Evolutionary conservation across 2,797 vertebrate species (phyloP).

Genomic region (Sardinella longiceps): DNA sequence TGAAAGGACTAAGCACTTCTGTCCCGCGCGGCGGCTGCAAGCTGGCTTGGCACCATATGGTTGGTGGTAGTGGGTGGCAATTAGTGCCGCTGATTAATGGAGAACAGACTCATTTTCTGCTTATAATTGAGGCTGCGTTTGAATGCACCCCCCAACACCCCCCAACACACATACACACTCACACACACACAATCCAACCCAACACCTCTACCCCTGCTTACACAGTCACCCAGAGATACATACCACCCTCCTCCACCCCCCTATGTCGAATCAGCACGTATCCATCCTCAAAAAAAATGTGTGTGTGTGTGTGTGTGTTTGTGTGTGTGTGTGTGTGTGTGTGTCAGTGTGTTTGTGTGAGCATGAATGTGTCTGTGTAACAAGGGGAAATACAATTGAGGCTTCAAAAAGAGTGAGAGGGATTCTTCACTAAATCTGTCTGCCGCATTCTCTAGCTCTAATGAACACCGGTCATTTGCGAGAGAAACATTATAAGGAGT

Average conservation of each 20-base stretch:
- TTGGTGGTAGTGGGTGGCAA: conserved; percentile 95
- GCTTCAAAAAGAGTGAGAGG: neutral
- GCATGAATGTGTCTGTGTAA: neutral
- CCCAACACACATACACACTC: conserved; percentile 55
- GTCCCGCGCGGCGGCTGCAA: conserved; percentile 84
- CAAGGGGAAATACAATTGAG: neutral
- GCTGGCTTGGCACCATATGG: conserved; percentile 97
- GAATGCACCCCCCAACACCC: conserved; percentile 71
- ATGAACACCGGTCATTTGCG: neutral
- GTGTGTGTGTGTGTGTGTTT: conserved; percentile 21
- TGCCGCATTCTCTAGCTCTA: too few relatives aligned
- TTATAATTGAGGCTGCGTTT: conserved; percentile 88
- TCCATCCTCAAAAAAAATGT: conserved; percentile 62
- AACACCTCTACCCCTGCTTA: conserved; percentile 52
- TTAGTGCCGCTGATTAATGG: conserved; percentile 98
- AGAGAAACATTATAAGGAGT: neutral
- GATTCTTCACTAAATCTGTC: neutral
- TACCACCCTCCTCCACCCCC: conserved; percentile 37
- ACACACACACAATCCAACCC: conserved; percentile 47
- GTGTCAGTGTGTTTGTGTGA: neutral
- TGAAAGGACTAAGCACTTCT: conserved; percentile 82
- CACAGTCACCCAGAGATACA: neutral
- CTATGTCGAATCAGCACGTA: conserved; percentile 87
- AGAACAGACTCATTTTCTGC: conserved; percentile 92
- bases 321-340: neutral